phyloP scores from a whole-genome alignment of 2,888 invertebrate genomes.

The Noctua janthe region DNA sequence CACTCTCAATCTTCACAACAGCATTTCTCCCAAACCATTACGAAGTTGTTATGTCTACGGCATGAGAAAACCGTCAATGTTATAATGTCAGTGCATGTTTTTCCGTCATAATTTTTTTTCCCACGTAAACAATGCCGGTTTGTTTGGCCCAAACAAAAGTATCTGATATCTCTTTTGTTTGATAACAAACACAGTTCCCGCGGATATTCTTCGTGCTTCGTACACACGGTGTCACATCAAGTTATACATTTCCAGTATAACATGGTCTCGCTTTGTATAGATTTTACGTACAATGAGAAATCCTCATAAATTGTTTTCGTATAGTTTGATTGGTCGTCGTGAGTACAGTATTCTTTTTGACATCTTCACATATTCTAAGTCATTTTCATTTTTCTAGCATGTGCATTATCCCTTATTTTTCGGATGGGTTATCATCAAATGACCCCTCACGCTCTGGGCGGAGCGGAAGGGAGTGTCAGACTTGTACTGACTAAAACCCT shows the following conservation, averaged over 20 bases:
- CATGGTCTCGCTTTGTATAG: no score
- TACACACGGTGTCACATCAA: background rate
- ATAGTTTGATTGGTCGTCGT: no score
- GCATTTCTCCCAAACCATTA: no score
- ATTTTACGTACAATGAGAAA: no score
- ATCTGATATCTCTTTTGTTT: constrained; percentile 77
- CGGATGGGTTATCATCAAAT: no score
- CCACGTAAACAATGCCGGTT: constrained; percentile 75
- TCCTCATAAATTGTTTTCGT: no score
- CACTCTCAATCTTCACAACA: background rate
- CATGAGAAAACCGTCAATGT: constrained; percentile 28
- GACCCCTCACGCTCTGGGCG: no score
- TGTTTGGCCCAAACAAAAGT: constrained; percentile 74
- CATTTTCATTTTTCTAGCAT: background rate
- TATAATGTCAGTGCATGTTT: constrained; percentile 47
- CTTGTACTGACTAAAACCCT: no score
- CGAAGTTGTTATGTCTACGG: background rate
- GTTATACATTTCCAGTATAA: no score
- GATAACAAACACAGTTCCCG: constrained; percentile 74
- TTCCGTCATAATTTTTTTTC: constrained; percentile 72
- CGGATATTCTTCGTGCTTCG: constrained; percentile 59
- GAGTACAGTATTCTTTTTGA: background rate
- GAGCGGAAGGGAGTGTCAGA: no score
- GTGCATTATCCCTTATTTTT: no score
- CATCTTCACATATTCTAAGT: constrained; percentile 26